Percentiles rank a stretch among this genome's conserved stretches.
These are phyloP conservation scores for Balaeniceps rex DNA, from an alignment of 2,113 vertebrate species.

Conservation along the genomic window DNA sequence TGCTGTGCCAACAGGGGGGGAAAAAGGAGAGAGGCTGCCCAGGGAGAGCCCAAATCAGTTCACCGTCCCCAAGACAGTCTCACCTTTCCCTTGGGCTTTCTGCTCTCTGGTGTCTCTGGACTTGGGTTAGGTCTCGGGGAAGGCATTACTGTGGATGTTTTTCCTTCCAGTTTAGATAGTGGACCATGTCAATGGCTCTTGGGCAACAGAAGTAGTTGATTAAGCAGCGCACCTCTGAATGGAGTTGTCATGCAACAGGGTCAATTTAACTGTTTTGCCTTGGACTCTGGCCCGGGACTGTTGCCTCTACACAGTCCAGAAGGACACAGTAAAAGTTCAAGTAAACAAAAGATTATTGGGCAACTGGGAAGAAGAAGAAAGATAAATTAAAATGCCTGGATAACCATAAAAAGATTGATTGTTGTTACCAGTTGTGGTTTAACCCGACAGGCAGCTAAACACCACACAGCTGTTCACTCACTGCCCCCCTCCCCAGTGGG, in stretches of 20 bases:
- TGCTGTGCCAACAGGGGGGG: neutral
- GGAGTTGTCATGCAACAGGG: conserved; percentile 44
- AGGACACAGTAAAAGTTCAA: conserved; percentile 24
- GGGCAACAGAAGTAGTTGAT: neutral
- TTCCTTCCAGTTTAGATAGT: neutral
- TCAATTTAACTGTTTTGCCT: conserved; percentile 67
- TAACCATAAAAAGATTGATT: neutral
- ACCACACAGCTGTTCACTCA: no score
- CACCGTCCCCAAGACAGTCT: neutral
- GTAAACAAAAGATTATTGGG: conserved; percentile 36
- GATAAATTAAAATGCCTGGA: conserved; percentile 11
- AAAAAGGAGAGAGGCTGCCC: neutral
- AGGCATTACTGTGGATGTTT: neutral
- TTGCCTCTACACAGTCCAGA: conserved; percentile 24
- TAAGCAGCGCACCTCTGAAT: neutral
- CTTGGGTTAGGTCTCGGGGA: neutral
- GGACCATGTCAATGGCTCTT: neutral
- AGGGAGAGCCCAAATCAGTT: neutral
- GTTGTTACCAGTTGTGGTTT: neutral
- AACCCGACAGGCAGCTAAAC: no score
- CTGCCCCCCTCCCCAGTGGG: no score
- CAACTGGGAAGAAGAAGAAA: neutral
- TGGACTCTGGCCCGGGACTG: neutral
- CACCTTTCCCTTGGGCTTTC: neutral
- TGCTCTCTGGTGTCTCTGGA: neutral